Percentiles rank a stretch among this genome's conserved stretches.
Conservation (phyloP, 1,140 invertebrate genomes). For the Megalonaias nervosa region DNA sequence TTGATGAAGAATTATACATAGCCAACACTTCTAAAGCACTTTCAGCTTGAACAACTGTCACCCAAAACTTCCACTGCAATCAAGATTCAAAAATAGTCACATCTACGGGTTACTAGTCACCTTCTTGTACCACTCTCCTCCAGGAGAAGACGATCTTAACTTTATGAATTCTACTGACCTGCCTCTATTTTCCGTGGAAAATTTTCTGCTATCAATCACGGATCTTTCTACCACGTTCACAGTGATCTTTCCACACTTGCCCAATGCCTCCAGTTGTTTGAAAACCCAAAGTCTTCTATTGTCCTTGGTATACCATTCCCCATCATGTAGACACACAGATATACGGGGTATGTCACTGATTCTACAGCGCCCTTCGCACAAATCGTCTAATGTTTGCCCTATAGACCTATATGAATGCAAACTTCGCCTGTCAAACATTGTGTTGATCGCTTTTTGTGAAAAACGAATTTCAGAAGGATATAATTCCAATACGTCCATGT, state of each 20-base stretch:
- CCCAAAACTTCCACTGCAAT: no score
- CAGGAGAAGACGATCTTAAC: not conserved
- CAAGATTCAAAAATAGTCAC: no score
- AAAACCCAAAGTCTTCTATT: slow-evolving; percentile 26
- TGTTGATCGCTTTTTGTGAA: slow-evolving; percentile 17
- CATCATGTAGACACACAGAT: not conserved
- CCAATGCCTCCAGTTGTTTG: slow-evolving; percentile 7
- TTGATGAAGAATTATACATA: no score
- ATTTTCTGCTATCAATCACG: not conserved
- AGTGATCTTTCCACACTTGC: slow-evolving; percentile 6
- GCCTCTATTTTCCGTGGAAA: slow-evolving; percentile 6
- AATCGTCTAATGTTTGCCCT: slow-evolving; percentile 8
- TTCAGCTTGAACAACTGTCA: no score
- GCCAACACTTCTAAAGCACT: no score
- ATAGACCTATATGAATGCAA: not conserved
- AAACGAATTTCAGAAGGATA: slow-evolving; percentile 8
- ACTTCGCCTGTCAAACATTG: slow-evolving; percentile 9
- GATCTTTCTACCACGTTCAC: not conserved
- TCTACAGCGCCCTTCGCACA: slow-evolving; percentile 4
- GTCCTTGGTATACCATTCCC: slow-evolving; percentile 15
- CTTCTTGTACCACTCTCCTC: slow-evolving; percentile 15
- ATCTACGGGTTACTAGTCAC: not conserved
- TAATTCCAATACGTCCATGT: not conserved
- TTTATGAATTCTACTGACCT: not conserved
- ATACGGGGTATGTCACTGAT: slow-evolving; percentile 11